These are phyloP conservation scores for Oryzias dopingdopingensis DNA, from an alignment of 2,797 vertebrate genomes.

Conservation along the genomic window DNA sequence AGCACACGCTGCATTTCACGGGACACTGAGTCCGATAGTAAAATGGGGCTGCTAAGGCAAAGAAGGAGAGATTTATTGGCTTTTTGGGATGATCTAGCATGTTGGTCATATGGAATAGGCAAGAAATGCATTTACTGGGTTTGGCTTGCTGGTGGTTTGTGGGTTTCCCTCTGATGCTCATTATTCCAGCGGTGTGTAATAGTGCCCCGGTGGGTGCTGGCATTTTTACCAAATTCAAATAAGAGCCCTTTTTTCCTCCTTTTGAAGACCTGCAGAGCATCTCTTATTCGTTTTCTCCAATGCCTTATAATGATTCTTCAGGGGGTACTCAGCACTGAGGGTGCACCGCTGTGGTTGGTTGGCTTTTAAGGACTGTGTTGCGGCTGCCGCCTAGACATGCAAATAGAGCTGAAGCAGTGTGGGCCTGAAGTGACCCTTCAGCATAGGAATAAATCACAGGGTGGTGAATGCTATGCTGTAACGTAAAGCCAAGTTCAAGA, in stretches of 20 bases:
- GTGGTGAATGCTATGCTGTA: constrained; percentile 36
- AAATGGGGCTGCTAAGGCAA: constrained; percentile 41
- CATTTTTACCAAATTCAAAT: constrained; percentile 70
- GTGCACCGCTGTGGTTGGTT: constrained; percentile 60
- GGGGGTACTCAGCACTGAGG: constrained; percentile 56
- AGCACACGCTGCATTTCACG: constrained; percentile 61
- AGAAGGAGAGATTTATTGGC: constrained; percentile 40
- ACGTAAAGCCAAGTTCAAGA: constrained; percentile 26
- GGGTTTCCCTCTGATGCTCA: constrained; percentile 56
- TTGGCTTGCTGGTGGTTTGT: constrained; percentile 47
- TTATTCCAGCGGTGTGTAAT: constrained; percentile 65
- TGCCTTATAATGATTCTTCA: constrained; percentile 56
- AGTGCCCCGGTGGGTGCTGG: constrained; percentile 60
- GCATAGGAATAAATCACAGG: constrained; percentile 50
- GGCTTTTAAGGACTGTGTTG: constrained; percentile 66
- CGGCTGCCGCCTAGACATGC: constrained; percentile 61
- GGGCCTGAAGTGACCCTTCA: constrained; percentile 56
- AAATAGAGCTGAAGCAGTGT: constrained; percentile 63
- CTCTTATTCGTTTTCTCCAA: constrained; percentile 58
- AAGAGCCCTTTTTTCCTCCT: constrained; percentile 63
- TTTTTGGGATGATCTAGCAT: constrained; percentile 52
- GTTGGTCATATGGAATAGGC: constrained; percentile 32
- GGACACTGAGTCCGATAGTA: constrained; percentile 57
- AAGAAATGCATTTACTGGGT: constrained; percentile 42
- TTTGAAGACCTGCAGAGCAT: constrained; percentile 57